Evolutionary conservation across 2,113 vertebrate species (phyloP), one percentile per base, ranked within the genome.

Genomic region (Todiramphus chloris): DNA sequence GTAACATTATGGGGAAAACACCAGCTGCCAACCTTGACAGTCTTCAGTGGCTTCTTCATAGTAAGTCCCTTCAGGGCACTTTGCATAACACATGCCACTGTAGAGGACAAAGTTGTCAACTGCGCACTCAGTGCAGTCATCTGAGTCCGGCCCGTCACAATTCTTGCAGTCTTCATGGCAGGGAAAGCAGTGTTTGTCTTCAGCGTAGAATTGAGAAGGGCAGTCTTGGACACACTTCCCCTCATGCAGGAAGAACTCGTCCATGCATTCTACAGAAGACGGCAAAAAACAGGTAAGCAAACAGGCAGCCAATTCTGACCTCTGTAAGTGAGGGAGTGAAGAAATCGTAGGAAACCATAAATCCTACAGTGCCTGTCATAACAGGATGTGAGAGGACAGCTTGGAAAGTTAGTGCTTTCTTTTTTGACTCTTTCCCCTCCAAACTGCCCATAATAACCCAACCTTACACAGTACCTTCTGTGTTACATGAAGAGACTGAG

Each of bases 61-160:
- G 76, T 98, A 99, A 5, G 98, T 98, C 66, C 90, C 95, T 67
- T 50, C 67, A 20, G 98, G 99, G 78, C 99, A 99, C 12, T 81
- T 13, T 8, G 94, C 23, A 55, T 98, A 91, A 90, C 99, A 99
- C 50, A 69, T 90, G 48, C 99, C 99, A 0, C 97, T 80, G 35
- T 98, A 98, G 18, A 98, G 97, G 43, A 98, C 76, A 17, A 94
- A 97, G 76, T 35, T 87, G 0, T 10, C 4, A 28, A 87, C 35
- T 11, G 27, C 5, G 58, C 99, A 99, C 46, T n/a, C 33, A 23
- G 76, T 87, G n/a, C 99, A 99, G 97, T 99, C 98, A 0, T 99
- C 98, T 0, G 58, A 72, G 17, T 97, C 95, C 0, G 98, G 99
- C 15, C 99, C 99, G 0, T 93, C 98, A 92, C 99, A 99, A 6